Evolutionary conservation across 2,113 vertebrate species (phyloP), one percentile per base, ranked within the genome.

Genomic region (Scomber japonicus): DNA sequence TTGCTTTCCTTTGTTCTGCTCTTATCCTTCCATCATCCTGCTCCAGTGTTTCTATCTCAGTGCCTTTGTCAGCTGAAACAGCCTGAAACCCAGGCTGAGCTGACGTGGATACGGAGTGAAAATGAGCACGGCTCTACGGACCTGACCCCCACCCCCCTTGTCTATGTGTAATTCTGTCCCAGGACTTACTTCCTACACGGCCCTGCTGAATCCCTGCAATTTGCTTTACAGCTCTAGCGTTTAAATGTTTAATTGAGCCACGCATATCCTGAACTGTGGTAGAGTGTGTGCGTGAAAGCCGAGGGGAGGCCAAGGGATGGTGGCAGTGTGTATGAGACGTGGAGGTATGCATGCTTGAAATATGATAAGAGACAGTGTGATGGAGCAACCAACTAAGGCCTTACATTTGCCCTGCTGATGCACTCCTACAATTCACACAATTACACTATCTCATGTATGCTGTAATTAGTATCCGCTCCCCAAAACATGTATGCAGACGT

Each of bases 231-330:
- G 84, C 90, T 74, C 73, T 70, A 44, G 75, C 73, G 81, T 91
- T 93, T 94, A 93, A 91, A 94, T 93, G 84, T 94, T 94, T 94
- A 93, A 94, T 95, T 94, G 92, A 88, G 86, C 81, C 76, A 75
- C 85, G 88, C 84, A 81, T 80, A 82, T 83, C 78, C 65, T 60
- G 78, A 84, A 88, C 74, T 50, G 53, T 70, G 53, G 54, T 49
- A 44, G 48, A 44, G 87, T 74, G 57, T 46, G 59, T 63, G 68
- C 51, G 75, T 17, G 45, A 40, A 50, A 65, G 30, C 54, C 59
- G n/a, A 54, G 57, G 57, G 17, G 54, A 61, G 57, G 56, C 50
- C 57, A 75, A 59, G 64, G 21, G 49, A 69, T 31, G 69, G 55
- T 54, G 76, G 51, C 21, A 12, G 17, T 35, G 75, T 83, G 81